Base-by-base conservation (phyloP, 2,113 vertebrate genomes). In the Spilogale gracilis region DNA sequence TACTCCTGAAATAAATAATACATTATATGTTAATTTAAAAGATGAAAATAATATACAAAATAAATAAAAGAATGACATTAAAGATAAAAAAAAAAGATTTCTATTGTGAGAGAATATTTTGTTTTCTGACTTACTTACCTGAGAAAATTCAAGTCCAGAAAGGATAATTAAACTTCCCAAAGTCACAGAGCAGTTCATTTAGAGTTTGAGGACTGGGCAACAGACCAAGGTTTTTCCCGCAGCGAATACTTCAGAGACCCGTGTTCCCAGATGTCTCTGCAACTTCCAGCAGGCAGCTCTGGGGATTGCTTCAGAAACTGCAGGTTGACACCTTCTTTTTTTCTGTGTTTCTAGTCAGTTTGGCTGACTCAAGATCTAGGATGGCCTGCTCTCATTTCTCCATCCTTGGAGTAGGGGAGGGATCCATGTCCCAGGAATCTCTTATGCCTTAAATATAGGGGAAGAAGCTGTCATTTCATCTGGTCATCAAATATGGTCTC, bases 221-320 rank as follows among this genome's bases (percentile, higher is more conserved):
- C 65, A 52, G 86, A 81, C 32, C 21, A 90, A 52, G 20, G 11
- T 48, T 86, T 74, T 92, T 30, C 50, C 48, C 58, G 25, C 50
- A 79, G 30, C 27, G 50, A 9, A 54, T 80, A 30, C 80, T 61
- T 93, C 32, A 81, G 89, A 76, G 81, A 93, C 45, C 4, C 1
- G 12, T 89, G 38, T 67, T 95, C 93, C 85, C 93, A n/a, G 9
- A 50, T 69, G 80, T 82, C 43, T 94, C 73, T 89, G 50, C 27
- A 76, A n/a, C 50, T 74, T 81, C 21, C 38, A 52, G 5, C 21
- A 61, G n/a, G 67, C 20, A 82, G 50, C 45, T 86, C 73, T 48
- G 58, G 90, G 38, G 25, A 96, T 38, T 87, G 50, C 78, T 18
- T 30, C n/a, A 74, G 54, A 90, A 45, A 30, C 52, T 13, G 1